Evolutionary conservation across 1,140 invertebrate species (phyloP).

Genomic region (Diploscapter pachys): DNA sequence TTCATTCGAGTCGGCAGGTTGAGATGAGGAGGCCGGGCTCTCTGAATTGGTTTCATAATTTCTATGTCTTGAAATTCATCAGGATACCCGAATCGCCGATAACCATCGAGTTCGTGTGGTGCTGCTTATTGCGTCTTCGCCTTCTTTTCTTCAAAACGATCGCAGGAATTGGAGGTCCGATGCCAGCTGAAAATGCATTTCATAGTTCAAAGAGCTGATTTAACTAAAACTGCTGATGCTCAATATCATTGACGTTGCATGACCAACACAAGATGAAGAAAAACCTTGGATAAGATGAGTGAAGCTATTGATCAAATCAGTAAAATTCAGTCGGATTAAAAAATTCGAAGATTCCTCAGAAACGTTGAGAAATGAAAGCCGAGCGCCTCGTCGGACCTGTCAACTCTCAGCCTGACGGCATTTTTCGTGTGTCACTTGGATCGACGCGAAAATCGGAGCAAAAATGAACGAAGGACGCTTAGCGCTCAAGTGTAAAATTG

Average conservation of each 20-base stretch:
- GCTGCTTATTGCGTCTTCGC: slow-evolving; percentile 26
- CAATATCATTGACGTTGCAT: neutral
- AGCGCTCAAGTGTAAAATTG: too few relatives aligned
- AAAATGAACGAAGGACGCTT: too few relatives aligned
- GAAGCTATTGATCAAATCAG: too few relatives aligned
- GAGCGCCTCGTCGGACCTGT: too few relatives aligned
- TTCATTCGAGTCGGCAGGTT: slow-evolving; percentile 21
- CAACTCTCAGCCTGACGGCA: too few relatives aligned
- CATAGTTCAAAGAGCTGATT: neutral
- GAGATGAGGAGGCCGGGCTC: slow-evolving; percentile 24
- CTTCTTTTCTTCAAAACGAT: slow-evolving; percentile 33
- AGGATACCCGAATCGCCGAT: neutral
- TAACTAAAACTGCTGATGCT: neutral
- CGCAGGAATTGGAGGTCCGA: slow-evolving; percentile 32
- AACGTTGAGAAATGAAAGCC: too few relatives aligned
- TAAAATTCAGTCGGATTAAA: too few relatives aligned
- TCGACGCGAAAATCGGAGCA: too few relatives aligned
- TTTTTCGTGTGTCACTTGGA: too few relatives aligned
- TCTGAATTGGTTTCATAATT: neutral
- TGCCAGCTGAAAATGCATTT: slow-evolving; percentile 24
- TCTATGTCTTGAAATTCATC: neutral
- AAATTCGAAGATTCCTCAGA: too few relatives aligned
- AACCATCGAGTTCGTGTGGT: slow-evolving; percentile 27
- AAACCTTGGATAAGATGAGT: too few relatives aligned
- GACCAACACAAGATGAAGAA: too few relatives aligned